Evolutionary conservation across 1,140 invertebrate species (phyloP), one percentile per base, ranked within the genome.

Genomic region (Heliconius hewitsoni): DNA sequence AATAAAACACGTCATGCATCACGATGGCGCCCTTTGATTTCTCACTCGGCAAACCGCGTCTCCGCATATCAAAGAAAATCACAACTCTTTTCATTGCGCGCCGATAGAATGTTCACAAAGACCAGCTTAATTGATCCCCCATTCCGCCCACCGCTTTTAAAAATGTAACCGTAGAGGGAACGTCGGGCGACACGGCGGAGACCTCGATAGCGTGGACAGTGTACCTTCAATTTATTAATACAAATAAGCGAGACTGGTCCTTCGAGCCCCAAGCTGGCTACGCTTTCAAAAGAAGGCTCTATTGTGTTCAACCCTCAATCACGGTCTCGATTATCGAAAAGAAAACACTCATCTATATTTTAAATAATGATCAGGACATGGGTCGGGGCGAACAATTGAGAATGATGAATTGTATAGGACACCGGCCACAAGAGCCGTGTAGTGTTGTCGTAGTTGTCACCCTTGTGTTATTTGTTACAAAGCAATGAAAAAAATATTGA

Each of bases 331-430:
- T 94, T 93, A 94, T 94, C 91, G 91, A 85, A 93, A 94, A 93
- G 93, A 94, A 94, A 94, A 94, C 91, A 94, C 93, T 91, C 91
- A 92, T 94, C 89, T 93, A 93, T 94, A 93, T 94, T 94, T 94
- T 93, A 93, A 94, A 94, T 92, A 94, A 94, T 92, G 92, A 94
- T 93, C 91, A 90, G 82, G 88, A 87, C 86, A 84, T 80, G 82
- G 82, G 83, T 84, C 81, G 87, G 87, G 87, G 86, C 81, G 85
- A 87, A 91, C 90, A 89, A 90, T 89, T 81, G 87, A 81, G 80
- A 79, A 85, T 91, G 87, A 93, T 92, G 89, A 88, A 93, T 92
- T 86, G 90, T 87, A 78, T 77, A 78, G 84, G 85, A 90, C 83
- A 83, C 86, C 78, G 84, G 87, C 87, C 89, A 87, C 90, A 85